phyloP scores from a whole-genome alignment of 1,140 invertebrate species.

The Neodiprion virginianus region DNA sequence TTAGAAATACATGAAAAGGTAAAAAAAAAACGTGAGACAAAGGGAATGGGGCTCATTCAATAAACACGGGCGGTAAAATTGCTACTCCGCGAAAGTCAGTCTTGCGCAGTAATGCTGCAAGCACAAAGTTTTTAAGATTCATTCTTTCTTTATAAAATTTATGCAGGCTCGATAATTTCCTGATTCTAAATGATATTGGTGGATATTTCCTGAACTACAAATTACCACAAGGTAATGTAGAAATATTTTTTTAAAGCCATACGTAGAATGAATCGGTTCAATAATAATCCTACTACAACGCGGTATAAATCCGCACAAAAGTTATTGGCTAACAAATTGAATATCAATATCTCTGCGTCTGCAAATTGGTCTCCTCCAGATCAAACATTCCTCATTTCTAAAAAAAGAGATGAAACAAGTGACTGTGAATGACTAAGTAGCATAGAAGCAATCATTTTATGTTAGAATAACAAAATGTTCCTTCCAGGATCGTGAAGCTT shows the following conservation, averaged over 20 bases:
- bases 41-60: too few relatives aligned
- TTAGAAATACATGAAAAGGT: too few relatives aligned
- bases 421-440: background rate
- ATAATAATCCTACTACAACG: background rate
- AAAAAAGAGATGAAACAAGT: background rate
- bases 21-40: too few relatives aligned
- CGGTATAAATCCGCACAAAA: background rate
- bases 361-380: background rate
- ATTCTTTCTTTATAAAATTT: too few relatives aligned
- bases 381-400: background rate
- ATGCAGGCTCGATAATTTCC: too few relatives aligned
- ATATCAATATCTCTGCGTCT: background rate
- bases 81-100: too few relatives aligned
- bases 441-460: background rate
- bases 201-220: slow-evolving; percentile 4
- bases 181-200: background rate
- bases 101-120: too few relatives aligned
- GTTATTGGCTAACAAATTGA: background rate
- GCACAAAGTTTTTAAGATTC: too few relatives aligned
- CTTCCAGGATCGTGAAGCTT: slow-evolving; percentile 49
- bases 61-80: too few relatives aligned
- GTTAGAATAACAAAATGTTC: slow-evolving; percentile 24
- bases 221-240: background rate
- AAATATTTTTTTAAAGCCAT: too few relatives aligned
- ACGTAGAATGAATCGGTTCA: background rate